Conservation (phyloP, 2,888 invertebrate genomes). For the Oscheius myriophilus region DNA sequence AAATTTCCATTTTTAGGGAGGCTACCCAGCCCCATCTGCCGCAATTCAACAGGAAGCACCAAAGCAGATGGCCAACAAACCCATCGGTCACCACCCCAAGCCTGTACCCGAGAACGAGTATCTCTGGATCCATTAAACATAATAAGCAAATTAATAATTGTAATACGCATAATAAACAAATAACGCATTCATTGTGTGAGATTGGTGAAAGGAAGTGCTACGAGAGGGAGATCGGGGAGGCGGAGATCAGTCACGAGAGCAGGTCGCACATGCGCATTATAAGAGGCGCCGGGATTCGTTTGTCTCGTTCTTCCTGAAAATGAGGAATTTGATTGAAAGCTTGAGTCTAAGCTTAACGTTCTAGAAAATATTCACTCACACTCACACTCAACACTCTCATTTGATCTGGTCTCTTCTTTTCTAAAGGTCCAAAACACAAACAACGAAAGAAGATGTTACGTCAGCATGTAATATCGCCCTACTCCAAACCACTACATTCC, state of each 20-base stretch:
- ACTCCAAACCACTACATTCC: no score
- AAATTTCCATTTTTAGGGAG: background rate
- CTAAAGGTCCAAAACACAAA: no score
- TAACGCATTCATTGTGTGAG: constrained; percentile 15
- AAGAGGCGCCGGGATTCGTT: constrained; percentile 17
- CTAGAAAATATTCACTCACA: no score
- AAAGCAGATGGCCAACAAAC: constrained; percentile 21
- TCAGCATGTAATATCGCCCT: no score
- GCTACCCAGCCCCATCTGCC: constrained; percentile 27
- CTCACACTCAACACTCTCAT: no score
- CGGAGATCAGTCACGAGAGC: constrained; percentile 11
- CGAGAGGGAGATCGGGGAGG: constrained; percentile 2
- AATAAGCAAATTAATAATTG: background rate
- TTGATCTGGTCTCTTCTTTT: no score
- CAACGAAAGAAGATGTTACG: no score
- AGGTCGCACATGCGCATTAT: constrained; percentile 22
- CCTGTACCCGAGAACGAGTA: constrained; percentile 33
- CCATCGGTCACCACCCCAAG: constrained; percentile 10
- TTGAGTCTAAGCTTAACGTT: no score
- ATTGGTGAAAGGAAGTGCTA: constrained; percentile 7
- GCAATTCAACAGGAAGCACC: constrained; percentile 25
- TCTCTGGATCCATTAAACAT: constrained; percentile 43
- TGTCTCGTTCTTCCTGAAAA: constrained; percentile 5
- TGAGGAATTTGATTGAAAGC: background rate
- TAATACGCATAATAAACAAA: constrained; percentile 16